Percentiles rank a stretch among this genome's conserved stretches.
phyloP scores from a whole-genome alignment of 2,113 vertebrate species.

The Ophthalmolycus amberensis region DNA sequence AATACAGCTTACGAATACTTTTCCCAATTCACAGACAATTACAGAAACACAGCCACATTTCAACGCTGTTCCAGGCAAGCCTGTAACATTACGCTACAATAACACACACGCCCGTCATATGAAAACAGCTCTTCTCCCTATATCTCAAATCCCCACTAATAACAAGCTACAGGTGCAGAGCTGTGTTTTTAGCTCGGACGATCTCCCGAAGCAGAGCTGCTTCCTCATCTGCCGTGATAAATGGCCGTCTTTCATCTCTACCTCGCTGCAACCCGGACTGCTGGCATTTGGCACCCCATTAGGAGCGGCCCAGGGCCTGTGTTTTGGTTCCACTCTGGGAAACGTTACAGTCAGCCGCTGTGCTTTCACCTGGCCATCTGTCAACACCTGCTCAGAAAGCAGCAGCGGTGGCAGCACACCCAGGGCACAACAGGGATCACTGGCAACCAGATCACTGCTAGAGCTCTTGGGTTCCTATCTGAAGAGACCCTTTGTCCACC shows the following conservation, averaged over 20 bases:
- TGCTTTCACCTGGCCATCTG: conserved; percentile 71
- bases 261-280: conserved; percentile 33
- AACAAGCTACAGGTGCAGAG: conserved; percentile 70
- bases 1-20: conserved; percentile 8
- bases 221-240: conserved; percentile 69
- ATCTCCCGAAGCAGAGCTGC: conserved; percentile 58
- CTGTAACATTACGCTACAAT: conserved; percentile 42
- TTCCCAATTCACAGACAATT: conserved; percentile 14
- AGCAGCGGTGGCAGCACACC: conserved; percentile 50
- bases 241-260: conserved; percentile 71
- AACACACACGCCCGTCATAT: conserved; percentile 21
- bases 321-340: conserved; percentile 64
- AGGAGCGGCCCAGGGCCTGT: conserved; percentile 44
- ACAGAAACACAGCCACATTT: conserved; percentile 29
- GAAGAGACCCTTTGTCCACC: conserved; percentile 68
- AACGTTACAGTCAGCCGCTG: conserved; percentile 57
- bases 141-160: conserved; percentile 57
- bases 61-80: conserved; percentile 13
- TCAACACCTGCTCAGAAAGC: conserved; percentile 66
- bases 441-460: conserved; percentile 54
- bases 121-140: conserved; percentile 27
- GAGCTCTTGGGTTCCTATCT: conserved; percentile 52
- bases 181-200: conserved; percentile 51
- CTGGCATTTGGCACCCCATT: conserved; percentile 67
- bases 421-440: conserved; percentile 66